These are phyloP conservation scores for Mimas tiliae DNA, from an alignment of 2,888 invertebrate genomes.

Conservation along the genomic window DNA sequence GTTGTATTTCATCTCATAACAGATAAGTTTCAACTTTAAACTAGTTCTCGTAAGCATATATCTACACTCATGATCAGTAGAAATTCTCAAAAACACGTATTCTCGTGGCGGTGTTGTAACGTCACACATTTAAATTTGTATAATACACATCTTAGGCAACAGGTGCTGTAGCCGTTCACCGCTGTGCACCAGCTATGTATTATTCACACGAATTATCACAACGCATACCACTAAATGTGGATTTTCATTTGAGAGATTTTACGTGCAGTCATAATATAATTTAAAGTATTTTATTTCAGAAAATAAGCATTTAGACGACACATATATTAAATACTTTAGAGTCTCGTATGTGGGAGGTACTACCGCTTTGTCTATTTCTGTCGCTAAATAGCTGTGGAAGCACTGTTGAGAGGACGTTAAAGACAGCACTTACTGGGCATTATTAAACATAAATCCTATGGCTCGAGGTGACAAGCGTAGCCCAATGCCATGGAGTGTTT, in stretches of 20 bases:
- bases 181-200: slow-evolving; percentile 7
- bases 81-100: not conserved
- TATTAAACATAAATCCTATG: no score
- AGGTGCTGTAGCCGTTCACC: slow-evolving; percentile 6
- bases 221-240: slow-evolving; percentile 3
- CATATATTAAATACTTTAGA: no score
- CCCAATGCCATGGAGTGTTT: no score
- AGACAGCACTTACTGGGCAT: no score
- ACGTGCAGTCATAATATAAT: not conserved
- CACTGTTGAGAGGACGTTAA: no score
- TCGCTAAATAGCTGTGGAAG: no score
- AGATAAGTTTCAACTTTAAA: not conserved
- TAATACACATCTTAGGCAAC: not conserved
- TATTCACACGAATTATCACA: slow-evolving; percentile 17
- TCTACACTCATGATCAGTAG: not conserved
- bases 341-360: no score
- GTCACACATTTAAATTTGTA: slow-evolving; percentile 2
- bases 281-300: not conserved
- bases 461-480: no score
- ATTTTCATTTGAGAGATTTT: slow-evolving; percentile 7
- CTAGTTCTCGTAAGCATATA: not conserved
- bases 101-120: not conserved
- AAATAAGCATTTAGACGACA: no score
- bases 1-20: not conserved
- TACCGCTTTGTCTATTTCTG: no score